These are phyloP conservation scores for Branchellion lobata DNA, from an alignment of 2,888 invertebrate species.

Conservation along the genomic window DNA sequence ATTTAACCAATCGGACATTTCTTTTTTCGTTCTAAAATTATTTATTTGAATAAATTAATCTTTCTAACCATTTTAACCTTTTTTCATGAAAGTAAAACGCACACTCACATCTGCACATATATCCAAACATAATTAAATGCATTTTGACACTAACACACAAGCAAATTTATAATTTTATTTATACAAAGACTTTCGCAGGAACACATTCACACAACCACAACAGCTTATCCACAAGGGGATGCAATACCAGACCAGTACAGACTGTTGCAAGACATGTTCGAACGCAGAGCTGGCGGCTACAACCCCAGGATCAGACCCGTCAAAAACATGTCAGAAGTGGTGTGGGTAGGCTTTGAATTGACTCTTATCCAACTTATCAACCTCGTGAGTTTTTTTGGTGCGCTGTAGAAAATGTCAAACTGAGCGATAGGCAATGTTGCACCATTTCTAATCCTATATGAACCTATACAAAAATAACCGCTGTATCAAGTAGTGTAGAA, in stretches of 20 bases:
- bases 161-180: too few species aligned
- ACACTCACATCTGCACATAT: too few species aligned
- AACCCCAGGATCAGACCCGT: conserved; percentile 42
- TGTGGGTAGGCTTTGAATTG: conserved; percentile 40
- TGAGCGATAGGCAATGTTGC: neutral
- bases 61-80: too few species aligned
- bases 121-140: too few species aligned
- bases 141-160: too few species aligned
- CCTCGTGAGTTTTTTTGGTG: conserved; percentile 25
- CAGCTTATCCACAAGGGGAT: neutral
- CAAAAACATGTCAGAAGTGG: conserved; percentile 30
- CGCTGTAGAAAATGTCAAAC: neutral
- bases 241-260: conserved; percentile 38
- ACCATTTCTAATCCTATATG: too few species aligned
- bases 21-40: too few species aligned
- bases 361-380: conserved; percentile 43
- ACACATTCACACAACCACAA: neutral
- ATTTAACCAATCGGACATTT: too few species aligned
- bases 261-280: conserved; percentile 44
- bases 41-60: too few species aligned
- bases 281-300: conserved; percentile 43
- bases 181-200: too few species aligned
- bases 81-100: too few species aligned
- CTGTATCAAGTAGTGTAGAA: neutral
- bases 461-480: too few species aligned